These are phyloP conservation scores for Ectropis grisescens DNA, from an alignment of 1,140 invertebrate species.

Conservation along the genomic window DNA sequence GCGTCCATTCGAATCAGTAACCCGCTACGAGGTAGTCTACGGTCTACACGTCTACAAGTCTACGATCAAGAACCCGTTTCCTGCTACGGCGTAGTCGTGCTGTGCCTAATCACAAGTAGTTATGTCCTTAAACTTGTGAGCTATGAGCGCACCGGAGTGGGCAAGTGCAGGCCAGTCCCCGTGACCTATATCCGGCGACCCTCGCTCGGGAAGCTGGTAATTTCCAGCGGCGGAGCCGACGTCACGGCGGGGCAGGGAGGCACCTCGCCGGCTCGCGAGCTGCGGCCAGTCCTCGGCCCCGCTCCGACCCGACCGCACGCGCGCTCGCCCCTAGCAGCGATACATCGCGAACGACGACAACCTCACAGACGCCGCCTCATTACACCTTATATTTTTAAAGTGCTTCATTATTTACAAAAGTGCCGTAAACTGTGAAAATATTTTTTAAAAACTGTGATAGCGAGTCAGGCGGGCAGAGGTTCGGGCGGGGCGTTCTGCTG, in stretches of 20 bases:
- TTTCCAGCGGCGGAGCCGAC: constrained; percentile 51
- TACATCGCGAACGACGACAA: constrained; percentile 24
- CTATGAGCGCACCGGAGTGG: constrained; percentile 55
- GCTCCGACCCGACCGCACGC: constrained; percentile 35
- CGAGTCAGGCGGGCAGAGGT: constrained; percentile 38
- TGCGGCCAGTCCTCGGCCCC: constrained; percentile 45
- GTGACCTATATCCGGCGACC: constrained; percentile 65
- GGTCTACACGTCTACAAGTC: too few relatives aligned
- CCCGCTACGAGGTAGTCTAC: too few relatives aligned
- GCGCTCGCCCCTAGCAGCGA: constrained; percentile 16
- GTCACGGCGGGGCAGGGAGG: constrained; percentile 42
- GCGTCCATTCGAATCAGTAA: too few relatives aligned
- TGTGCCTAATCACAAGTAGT: constrained; percentile 38
- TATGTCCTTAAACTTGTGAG: constrained; percentile 68
- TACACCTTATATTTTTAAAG: constrained; percentile 40
- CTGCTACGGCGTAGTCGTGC: too few relatives aligned
- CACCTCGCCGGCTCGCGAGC: constrained; percentile 35
- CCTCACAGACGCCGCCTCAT: constrained; percentile 29
- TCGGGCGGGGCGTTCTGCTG: constrained; percentile 55
- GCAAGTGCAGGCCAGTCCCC: constrained; percentile 65
- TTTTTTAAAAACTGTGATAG: constrained; percentile 50
- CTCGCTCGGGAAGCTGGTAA: constrained; percentile 67
- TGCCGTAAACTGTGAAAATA: constrained; percentile 33
- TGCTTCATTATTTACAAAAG: too few relatives aligned
- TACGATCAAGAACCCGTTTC: too few relatives aligned